Base-by-base conservation (phyloP, 2,797 vertebrate species). In the Bucorvus abyssinicus region DNA sequence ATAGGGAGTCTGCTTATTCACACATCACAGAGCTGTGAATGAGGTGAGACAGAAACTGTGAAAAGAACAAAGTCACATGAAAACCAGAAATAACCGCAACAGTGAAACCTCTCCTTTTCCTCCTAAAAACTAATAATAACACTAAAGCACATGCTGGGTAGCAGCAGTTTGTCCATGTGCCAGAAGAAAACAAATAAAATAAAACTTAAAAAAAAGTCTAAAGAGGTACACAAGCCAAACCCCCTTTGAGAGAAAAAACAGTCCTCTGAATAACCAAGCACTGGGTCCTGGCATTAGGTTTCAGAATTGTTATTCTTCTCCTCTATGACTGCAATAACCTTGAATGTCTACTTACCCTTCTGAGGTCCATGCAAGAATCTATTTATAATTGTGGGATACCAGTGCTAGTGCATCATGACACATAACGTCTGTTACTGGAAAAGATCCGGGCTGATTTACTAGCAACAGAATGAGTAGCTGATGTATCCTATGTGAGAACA, bases 381-480 rank as follows among this genome's bases (percentile, higher is more conserved):
- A 96, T 97, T 97, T 97, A 95, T 97, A 97, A 82, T 19, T 76
- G 84, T 91, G 81, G 67, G 68, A 96, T 67, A 83, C 68, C 88
- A 91, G 70, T 36, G n/a, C 40, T 40, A 60, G 85, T 75, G 86
- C 84, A 45, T 73, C 27, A 60, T 20, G 70, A 85, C 79, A 75
- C 7, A 11, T 26, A 61, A 49, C 44, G 44, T 81, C 61, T 82
- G 64, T 89, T 93, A 77, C 96, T 93, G 94, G 91, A 96, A 97
- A 93, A 75, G 29, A 42, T 87, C 74, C 67, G 87, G 82, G 50
- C 7, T n/a, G 38, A 60, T 73, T 95, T 78, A 61, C 53, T 42
- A 77, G 74, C 36, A 70, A 59, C 50, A 63, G 26, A 40, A 27
- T 1, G 32, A 82, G 70, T 53, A 71, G 47, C 17, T 78, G 77